A percentile compares a stretch with the other conserved stretches of the same genome.
Evolutionary conservation across 1,140 invertebrate genomes (phyloP).

Genomic region (Euschistus heros): DNA sequence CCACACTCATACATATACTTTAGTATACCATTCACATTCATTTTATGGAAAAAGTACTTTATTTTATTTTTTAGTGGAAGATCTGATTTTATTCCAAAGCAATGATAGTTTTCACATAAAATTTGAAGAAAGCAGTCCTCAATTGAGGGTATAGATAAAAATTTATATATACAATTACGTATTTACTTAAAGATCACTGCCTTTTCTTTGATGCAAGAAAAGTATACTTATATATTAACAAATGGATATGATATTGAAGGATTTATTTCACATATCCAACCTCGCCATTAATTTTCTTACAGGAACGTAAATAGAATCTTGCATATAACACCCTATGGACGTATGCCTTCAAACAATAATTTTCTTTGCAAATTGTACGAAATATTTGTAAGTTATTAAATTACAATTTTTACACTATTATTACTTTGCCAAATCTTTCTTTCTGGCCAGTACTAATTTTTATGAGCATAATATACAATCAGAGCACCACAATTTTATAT

Average conservation of each 20-base stretch:
- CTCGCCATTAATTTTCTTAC: not conserved
- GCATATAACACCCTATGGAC: constrained; percentile 14
- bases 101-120: no score
- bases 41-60: no score
- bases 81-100: no score
- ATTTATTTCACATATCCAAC: constrained; percentile 12
- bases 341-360: constrained; percentile 16
- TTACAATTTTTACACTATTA: constrained; percentile 24
- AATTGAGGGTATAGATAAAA: no score
- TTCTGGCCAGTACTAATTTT: constrained; percentile 22
- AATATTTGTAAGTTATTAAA: constrained; percentile 13
- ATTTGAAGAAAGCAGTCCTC: no score
- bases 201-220: constrained; percentile 9
- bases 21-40: no score
- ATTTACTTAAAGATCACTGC: not conserved
- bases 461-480: constrained; percentile 22
- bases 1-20: no score
- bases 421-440: constrained; percentile 17
- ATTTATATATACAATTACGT: not conserved
- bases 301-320: not conserved
- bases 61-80: no score
- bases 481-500: constrained; percentile 29
- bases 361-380: constrained; percentile 3
- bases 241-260: constrained; percentile 5
- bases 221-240: constrained; percentile 17